Percentiles rank a stretch among this genome's conserved stretches.
phyloP scores from a whole-genome alignment of 2,888 invertebrate genomes.

The Polydrusus pterygomalis region DNA sequence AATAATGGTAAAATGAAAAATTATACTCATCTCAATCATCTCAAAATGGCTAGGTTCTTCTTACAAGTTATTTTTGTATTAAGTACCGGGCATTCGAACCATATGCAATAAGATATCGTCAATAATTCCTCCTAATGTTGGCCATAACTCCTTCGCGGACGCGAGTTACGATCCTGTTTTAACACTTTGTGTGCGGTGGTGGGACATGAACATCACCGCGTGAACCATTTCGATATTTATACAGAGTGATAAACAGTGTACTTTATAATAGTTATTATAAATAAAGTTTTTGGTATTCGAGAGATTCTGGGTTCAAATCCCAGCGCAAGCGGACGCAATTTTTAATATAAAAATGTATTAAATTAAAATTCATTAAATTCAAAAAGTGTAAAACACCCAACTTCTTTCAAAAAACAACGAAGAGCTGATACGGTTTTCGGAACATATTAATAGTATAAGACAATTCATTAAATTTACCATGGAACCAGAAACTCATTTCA shows the following conservation, averaged over 20 bases:
- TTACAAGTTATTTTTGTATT: conserved; percentile 43
- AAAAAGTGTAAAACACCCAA: too few species aligned
- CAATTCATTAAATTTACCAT: too few species aligned
- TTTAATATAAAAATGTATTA: too few species aligned
- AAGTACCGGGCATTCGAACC: conserved; percentile 44
- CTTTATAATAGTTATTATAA: too few species aligned
- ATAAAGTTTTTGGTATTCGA: too few species aligned
- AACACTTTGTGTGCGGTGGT: conserved; percentile 48
- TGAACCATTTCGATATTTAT: conserved; percentile 33
- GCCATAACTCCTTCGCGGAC: conserved; percentile 65
- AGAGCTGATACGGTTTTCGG: too few species aligned
- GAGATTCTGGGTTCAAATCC: too few species aligned
- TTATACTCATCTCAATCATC: background rate
- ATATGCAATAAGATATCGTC: conserved; percentile 68
- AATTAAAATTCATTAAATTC: too few species aligned
- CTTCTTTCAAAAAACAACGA: too few species aligned
- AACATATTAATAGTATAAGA: too few species aligned
- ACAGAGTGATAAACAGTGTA: conserved; percentile 23
- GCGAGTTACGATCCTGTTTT: conserved; percentile 54
- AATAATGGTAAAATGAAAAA: background rate
- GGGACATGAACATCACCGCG: conserved; percentile 45
- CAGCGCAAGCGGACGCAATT: too few species aligned
- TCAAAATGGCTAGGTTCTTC: background rate
- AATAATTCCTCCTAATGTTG: conserved; percentile 69
- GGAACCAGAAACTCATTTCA: too few species aligned